phyloP scores from a whole-genome alignment of 53 echinoderm and acorn worm genomes.

The Pentamera pediparva region DNA sequence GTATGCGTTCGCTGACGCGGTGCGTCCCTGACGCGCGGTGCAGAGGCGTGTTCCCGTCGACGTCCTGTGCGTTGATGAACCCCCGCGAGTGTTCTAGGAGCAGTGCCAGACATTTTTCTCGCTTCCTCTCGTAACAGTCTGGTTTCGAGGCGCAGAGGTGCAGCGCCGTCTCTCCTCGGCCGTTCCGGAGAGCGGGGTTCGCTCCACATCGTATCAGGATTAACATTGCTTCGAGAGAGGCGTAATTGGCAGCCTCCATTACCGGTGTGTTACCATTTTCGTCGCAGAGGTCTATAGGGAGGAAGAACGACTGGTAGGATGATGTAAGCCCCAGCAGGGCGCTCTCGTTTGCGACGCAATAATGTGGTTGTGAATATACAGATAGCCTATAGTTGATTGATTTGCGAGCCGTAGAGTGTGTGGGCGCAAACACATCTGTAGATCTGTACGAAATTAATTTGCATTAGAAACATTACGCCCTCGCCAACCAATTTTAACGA shows the following conservation, averaged over 20 bases:
- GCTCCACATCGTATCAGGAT: slow-evolving; percentile 44
- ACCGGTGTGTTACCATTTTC: background rate
- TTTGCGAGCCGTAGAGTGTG: no score
- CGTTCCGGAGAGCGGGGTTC: slow-evolving; percentile 22
- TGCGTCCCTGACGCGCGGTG: slow-evolving; percentile 47
- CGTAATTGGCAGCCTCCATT: slow-evolving; percentile 9
- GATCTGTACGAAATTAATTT: no score
- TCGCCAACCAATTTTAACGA: no score
- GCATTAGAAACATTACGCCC: no score
- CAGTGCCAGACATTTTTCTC: background rate
- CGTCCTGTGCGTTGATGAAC: slow-evolving; percentile 29
- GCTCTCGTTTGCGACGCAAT: no score
- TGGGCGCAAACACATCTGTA: no score
- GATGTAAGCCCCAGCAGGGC: no score
- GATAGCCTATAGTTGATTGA: no score
- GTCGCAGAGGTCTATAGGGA: background rate
- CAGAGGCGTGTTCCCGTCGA: slow-evolving; percentile 57
- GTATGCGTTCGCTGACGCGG: slow-evolving; percentile 15
- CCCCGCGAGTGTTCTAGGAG: background rate
- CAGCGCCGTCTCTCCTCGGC: slow-evolving; percentile 18
- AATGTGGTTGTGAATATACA: no score
- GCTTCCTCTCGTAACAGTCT: background rate
- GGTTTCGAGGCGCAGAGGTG: slow-evolving; percentile 37
- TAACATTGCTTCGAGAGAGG: slow-evolving; percentile 13
- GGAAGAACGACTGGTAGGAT: no score